Percentiles rank a stretch among this genome's conserved stretches.
These are phyloP conservation scores for Achlya flavicornis DNA, from an alignment of 2,888 invertebrate genomes.

Conservation along the genomic window DNA sequence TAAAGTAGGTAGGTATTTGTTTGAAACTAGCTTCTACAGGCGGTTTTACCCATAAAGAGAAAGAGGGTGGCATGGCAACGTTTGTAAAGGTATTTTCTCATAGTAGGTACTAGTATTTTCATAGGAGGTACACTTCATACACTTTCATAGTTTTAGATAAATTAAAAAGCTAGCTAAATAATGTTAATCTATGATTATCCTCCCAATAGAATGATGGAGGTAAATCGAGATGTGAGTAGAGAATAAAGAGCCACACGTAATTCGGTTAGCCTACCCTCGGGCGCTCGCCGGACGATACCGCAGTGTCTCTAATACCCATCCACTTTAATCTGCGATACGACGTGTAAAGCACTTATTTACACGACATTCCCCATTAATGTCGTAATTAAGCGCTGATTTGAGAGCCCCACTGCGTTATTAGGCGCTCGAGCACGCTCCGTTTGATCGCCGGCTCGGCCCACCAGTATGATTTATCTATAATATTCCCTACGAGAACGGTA, in stretches of 20 bases:
- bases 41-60: too few species aligned
- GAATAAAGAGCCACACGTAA: background rate
- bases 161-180: too few species aligned
- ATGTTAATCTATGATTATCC: background rate
- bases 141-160: too few species aligned
- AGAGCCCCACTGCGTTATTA: slow-evolving; percentile 19
- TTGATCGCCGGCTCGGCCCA: background rate
- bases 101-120: too few species aligned
- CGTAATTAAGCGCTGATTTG: slow-evolving; percentile 30
- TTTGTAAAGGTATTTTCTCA: too few species aligned
- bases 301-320: background rate
- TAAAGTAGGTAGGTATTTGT: too few species aligned
- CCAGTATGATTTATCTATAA: background rate
- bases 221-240: background rate
- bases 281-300: background rate
- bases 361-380: slow-evolving; percentile 21
- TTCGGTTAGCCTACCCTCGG: background rate
- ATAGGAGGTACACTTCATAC: too few species aligned
- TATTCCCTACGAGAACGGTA: background rate
- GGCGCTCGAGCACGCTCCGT: slow-evolving; percentile 20
- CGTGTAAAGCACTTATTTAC: slow-evolving; percentile 1
- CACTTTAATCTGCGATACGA: background rate
- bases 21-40: too few species aligned
- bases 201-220: background rate
- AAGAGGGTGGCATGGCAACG: too few species aligned